Percentiles rank a stretch among this genome's conserved stretches.
phyloP scores from a whole-genome alignment of 2,888 invertebrate genomes.

The Lasius platythorax region DNA sequence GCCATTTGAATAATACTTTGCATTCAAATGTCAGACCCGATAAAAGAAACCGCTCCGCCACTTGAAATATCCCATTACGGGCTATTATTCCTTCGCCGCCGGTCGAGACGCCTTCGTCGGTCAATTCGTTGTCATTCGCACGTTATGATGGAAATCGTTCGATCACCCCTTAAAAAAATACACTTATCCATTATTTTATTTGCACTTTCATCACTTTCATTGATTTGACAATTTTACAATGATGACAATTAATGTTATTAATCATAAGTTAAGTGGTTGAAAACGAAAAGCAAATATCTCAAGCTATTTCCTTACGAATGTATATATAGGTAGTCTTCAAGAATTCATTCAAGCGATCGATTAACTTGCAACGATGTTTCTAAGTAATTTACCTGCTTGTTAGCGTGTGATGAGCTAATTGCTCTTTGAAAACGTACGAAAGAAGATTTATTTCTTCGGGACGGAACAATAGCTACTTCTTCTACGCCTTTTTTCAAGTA shows the following conservation, averaged over 20 bases:
- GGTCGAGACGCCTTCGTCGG: conserved; percentile 56
- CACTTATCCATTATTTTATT: not conserved
- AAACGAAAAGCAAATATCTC: not conserved
- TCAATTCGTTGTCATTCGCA: conserved; percentile 55
- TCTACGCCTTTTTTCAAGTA: conserved; percentile 12
- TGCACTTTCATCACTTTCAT: not conserved
- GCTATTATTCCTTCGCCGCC: conserved; percentile 80
- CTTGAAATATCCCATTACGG: conserved; percentile 84
- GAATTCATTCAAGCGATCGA: conserved; percentile 1
- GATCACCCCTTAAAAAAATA: not conserved
- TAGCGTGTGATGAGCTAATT: conserved; percentile 34
- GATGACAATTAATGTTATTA: not conserved
- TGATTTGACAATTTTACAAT: not conserved
- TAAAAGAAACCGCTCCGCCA: conserved; percentile 83
- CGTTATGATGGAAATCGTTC: conserved; percentile 1
- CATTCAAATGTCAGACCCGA: conserved; percentile 84
- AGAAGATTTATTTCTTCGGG: not conserved
- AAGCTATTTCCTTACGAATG: not conserved
- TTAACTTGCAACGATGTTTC: conserved; percentile 14
- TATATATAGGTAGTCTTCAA: not conserved
- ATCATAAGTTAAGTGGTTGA: not conserved
- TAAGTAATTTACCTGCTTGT: conserved; percentile 13
- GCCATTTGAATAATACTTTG: conserved; percentile 85
- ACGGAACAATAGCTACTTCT: conserved; percentile 20
- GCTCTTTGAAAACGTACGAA: conserved; percentile 1